Base-by-base conservation (phyloP, 2,888 invertebrate species). In the Helicoverpa assulta region DNA sequence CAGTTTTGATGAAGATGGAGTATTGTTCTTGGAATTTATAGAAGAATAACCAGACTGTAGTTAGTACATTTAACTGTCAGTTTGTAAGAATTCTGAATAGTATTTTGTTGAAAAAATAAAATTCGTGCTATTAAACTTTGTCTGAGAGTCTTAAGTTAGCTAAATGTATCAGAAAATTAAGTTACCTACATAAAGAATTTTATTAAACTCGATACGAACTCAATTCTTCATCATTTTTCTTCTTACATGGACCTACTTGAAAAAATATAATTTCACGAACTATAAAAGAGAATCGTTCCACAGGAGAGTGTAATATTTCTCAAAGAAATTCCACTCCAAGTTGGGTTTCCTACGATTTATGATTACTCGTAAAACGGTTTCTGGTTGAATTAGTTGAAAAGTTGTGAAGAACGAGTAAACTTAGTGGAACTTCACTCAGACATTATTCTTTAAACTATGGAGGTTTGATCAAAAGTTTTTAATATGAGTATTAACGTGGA, bases 381-480 rank as follows among this genome's bases (percentile, higher is more conserved):
- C 88, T 88, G 89, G 90, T 88, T 89, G 91, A 92, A 91, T 92
- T 90, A 90, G 90, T 89, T 89, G 85, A 80, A 83, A 90, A 94
- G 90, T 93, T 93, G 82, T 90, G 92, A 94, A 83, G 87, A 88
- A 93, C 89, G 88, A 83, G 82, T 83, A 80, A 88, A 92, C 88
- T 92, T 91, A 65, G 71, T 58, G 37, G 68, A 71, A 74, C 71
- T 70, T 65, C 62, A 69, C 71, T 78, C 62, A 76, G 75, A 78
- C 81, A 81, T 84, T 78, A 73, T 78, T 75, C 77, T 70, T 65
- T 56, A 69, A 78, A 78, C 78, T 78, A 79, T 65, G 62, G 33
- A 54, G 60, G 67, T 62, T 66, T 67, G 66, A 21, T 53, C 47
- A 51, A 62, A 72, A 67, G 18, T 78, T 68, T 40, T 0, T 18